phyloP scores from a whole-genome alignment of 2,888 invertebrate species.

The Hemithea aestivaria region DNA sequence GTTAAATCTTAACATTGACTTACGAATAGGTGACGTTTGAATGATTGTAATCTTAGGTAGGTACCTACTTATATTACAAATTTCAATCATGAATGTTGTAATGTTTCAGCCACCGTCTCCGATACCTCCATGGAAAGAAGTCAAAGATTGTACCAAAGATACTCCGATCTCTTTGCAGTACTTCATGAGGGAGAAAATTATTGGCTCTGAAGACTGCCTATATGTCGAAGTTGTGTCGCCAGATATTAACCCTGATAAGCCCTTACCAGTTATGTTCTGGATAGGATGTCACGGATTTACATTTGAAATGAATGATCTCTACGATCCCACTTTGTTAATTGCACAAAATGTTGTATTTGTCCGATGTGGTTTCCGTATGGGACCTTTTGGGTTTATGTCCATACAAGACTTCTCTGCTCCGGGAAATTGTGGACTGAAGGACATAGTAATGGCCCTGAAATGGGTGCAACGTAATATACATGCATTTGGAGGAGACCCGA shows the following conservation, averaged over 20 bases:
- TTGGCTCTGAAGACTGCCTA: slow-evolving; percentile 67
- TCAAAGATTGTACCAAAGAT: slow-evolving; percentile 53
- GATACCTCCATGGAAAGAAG: slow-evolving; percentile 45
- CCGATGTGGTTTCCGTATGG: slow-evolving; percentile 63
- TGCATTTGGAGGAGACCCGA: slow-evolving; percentile 65
- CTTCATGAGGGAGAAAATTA: slow-evolving; percentile 21
- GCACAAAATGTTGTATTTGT: slow-evolving; percentile 60
- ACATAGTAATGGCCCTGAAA: slow-evolving; percentile 61
- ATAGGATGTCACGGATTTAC: slow-evolving; percentile 60
- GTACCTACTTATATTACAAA: no score
- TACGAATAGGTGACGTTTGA: no score
- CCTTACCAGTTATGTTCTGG: slow-evolving; percentile 73
- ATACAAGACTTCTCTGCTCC: slow-evolving; percentile 61
- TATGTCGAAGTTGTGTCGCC: slow-evolving; percentile 61
- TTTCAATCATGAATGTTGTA: no score
- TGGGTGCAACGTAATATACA: slow-evolving; percentile 68
- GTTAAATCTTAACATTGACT: no score
- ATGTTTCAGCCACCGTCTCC: slow-evolving; percentile 60
- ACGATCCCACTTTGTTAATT: slow-evolving; percentile 55
- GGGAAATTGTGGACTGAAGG: slow-evolving; percentile 69
- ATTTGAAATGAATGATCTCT: slow-evolving; percentile 42
- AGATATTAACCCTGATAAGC: slow-evolving; percentile 46
- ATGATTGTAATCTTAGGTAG: no score
- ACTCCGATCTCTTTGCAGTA: slow-evolving; percentile 35
- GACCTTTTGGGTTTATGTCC: slow-evolving; percentile 68